phyloP scores from a whole-genome alignment of 1,140 invertebrate genomes.

The Hetaerina americana region DNA sequence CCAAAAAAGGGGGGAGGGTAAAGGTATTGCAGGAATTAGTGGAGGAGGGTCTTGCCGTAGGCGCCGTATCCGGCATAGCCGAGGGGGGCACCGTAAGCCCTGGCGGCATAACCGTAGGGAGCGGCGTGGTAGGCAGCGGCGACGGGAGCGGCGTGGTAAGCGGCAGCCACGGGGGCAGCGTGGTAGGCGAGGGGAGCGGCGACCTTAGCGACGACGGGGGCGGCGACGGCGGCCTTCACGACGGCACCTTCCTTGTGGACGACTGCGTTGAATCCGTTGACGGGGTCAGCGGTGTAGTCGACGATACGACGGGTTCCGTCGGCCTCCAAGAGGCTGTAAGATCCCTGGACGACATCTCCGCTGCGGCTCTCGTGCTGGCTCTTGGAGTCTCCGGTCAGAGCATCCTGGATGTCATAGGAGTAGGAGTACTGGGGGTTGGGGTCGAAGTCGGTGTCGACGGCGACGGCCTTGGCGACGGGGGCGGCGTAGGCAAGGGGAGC shows the following conservation, averaged over 20 bases:
- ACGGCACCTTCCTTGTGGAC: constrained; percentile 40
- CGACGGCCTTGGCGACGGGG: constrained; percentile 14
- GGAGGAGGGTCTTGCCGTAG: not conserved
- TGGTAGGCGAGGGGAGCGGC: constrained; percentile 13
- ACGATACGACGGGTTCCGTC: constrained; percentile 54
- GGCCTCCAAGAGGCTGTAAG: constrained; percentile 39
- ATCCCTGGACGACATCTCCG: constrained; percentile 43
- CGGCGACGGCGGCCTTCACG: constrained; percentile 26
- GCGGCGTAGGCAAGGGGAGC: constrained; percentile 15
- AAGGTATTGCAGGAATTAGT: not conserved
- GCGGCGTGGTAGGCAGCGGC: constrained; percentile 5
- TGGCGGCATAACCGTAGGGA: constrained; percentile 16
- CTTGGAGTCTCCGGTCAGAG: constrained; percentile 37
- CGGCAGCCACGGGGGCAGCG: constrained; percentile 9
- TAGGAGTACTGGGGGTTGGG: constrained; percentile 23
- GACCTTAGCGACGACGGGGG: constrained; percentile 19
- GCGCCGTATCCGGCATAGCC: no score
- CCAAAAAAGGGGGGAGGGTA: no score
- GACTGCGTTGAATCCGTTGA: constrained; percentile 55
- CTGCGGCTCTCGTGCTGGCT: constrained; percentile 34
- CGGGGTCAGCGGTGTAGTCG: constrained; percentile 56
- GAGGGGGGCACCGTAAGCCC: not conserved
- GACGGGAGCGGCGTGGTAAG: constrained; percentile 9
- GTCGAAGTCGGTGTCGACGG: constrained; percentile 17
- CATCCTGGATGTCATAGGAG: constrained; percentile 37